A percentile compares a stretch with the other conserved stretches of the same genome.
phyloP scores from a whole-genome alignment of 2,113 vertebrate genomes.

The Leptobrachium leishanense region DNA sequence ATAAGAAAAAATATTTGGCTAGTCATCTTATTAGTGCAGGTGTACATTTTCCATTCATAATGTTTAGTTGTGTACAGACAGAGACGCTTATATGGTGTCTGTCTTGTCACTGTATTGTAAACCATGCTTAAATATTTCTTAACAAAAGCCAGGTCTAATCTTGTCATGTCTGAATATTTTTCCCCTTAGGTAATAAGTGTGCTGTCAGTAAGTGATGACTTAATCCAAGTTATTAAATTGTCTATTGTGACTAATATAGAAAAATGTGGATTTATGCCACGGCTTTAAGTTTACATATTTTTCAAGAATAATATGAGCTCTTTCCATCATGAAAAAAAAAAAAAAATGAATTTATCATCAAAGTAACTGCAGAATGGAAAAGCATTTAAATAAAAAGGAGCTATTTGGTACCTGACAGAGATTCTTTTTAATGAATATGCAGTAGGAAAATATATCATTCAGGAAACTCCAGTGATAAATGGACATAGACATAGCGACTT shows the following conservation, averaged over 20 bases:
- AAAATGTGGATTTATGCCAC: constrained; percentile 52
- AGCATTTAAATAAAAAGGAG: neutral
- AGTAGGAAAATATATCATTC: constrained; percentile 8
- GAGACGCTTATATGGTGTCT: constrained; percentile 9
- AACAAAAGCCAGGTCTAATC: constrained; percentile 56
- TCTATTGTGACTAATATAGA: constrained; percentile 61
- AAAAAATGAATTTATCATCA: constrained; percentile 40
- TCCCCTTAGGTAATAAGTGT: constrained; percentile 56
- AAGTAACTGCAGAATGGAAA: constrained; percentile 3
- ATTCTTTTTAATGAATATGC: neutral
- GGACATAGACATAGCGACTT: neutral
- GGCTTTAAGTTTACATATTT: constrained; percentile 53
- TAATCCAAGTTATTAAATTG: constrained; percentile 64
- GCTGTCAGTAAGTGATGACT: constrained; percentile 61
- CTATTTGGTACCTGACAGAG: neutral
- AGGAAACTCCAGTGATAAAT: constrained; percentile 4
- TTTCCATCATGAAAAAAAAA: constrained; percentile 32
- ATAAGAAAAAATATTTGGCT: too few species aligned
- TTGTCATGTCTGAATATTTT: constrained; percentile 60
- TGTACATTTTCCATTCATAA: constrained; percentile 50
- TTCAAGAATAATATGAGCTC: constrained; percentile 48
- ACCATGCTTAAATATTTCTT: constrained; percentile 49
- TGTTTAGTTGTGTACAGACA: constrained; percentile 35
- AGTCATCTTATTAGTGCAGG: constrained; percentile 10
- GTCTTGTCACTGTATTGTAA: constrained; percentile 50